Evolutionary conservation across 2,797 vertebrate genomes (phyloP).

Genomic region (Clamator glandarius): DNA sequence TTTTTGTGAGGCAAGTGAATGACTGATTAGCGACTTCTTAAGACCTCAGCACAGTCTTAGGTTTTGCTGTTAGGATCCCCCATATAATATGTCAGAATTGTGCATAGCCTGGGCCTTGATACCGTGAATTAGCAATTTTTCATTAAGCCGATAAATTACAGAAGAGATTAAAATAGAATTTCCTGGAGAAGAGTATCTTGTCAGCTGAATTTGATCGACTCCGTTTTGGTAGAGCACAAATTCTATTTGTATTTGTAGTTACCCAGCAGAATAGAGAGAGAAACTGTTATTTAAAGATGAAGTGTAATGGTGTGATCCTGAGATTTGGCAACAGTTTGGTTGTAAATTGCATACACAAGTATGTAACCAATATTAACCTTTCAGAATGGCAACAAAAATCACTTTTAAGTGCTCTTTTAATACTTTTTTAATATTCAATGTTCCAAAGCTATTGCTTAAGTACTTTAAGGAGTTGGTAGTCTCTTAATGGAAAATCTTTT

Average conservation of each 20-base stretch:
- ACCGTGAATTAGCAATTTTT: background rate
- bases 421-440: background rate
- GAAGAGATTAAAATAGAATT: constrained; percentile 53
- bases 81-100: background rate
- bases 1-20: background rate
- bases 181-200: constrained; percentile 33
- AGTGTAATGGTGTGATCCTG: background rate
- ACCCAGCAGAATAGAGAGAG: background rate
- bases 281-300: constrained; percentile 6
- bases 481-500: background rate
- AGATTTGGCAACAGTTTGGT: background rate
- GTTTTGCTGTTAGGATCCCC: background rate
- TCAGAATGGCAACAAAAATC: background rate
- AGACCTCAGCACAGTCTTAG: background rate
- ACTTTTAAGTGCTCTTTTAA: background rate
- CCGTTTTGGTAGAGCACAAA: constrained; percentile 15
- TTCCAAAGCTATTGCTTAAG: background rate
- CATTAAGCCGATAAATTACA: constrained; percentile 14
- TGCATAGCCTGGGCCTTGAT: background rate
- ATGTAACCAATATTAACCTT: background rate
- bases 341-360: background rate
- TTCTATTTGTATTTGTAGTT: constrained; percentile 52
- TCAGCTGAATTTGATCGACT: constrained; percentile 48
- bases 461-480: background rate
- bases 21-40: background rate